These are phyloP conservation scores for Pelagia noctiluca DNA, from an alignment of 30 jellyfish, hydroid and myxozoan genomes.

Conservation along the genomic window DNA sequence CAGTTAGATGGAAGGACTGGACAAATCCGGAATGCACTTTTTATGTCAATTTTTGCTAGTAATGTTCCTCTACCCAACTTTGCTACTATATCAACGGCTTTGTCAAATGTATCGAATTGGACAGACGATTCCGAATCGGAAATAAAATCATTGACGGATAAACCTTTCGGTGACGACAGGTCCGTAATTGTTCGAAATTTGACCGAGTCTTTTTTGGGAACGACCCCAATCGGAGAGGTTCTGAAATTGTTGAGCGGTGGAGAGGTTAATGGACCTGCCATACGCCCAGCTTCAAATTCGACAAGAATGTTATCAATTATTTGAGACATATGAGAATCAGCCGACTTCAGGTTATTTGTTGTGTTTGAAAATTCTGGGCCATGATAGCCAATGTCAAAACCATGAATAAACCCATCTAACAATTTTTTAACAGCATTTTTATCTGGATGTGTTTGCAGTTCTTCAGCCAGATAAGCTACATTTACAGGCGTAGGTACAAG, in stretches of 20 bases:
- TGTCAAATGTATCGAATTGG: slow-evolving; percentile 48
- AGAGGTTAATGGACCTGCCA: slow-evolving; percentile 64
- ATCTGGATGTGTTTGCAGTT: not conserved
- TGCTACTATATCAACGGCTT: slow-evolving; percentile 36
- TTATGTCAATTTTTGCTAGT: slow-evolving; percentile 61
- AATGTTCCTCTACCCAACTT: slow-evolving; percentile 42
- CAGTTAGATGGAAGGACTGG: slow-evolving; percentile 47
- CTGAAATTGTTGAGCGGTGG: slow-evolving; percentile 60
- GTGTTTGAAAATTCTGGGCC: slow-evolving; percentile 43
- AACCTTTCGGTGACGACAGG: slow-evolving; percentile 64
- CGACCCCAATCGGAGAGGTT: slow-evolving; percentile 66
- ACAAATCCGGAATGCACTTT: slow-evolving; percentile 48
- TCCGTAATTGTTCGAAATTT: slow-evolving; percentile 70
- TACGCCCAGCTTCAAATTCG: slow-evolving; percentile 56
- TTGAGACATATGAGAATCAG: slow-evolving; percentile 21
- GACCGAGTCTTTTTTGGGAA: slow-evolving; percentile 54
- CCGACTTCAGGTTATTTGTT: slow-evolving; percentile 46
- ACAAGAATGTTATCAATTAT: slow-evolving; percentile 34
- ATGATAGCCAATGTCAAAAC: slow-evolving; percentile 14
- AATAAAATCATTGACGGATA: slow-evolving; percentile 52
- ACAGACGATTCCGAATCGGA: slow-evolving; percentile 43
- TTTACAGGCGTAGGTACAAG: not conserved
- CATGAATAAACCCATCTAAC: not conserved
- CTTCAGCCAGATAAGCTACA: not conserved
- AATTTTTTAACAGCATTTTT: not conserved